These are phyloP conservation scores for Onychomys torridus DNA, from an alignment of 2,797 vertebrate species.

Conservation along the genomic window DNA sequence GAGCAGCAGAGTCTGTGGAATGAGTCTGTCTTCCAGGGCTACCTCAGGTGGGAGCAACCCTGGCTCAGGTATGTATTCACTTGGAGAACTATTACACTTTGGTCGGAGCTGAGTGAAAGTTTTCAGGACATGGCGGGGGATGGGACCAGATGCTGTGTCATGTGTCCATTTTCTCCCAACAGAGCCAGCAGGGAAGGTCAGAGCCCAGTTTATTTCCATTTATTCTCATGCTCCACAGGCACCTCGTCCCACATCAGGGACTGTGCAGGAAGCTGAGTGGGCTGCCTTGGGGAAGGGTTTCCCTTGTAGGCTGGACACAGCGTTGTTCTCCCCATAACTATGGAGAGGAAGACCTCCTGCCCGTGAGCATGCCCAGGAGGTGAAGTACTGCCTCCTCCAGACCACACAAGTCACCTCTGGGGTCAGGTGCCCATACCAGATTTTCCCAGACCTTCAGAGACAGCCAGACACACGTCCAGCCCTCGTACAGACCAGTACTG, in stretches of 20 bases:
- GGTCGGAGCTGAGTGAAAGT: accelerated
- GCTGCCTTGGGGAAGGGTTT: not conserved
- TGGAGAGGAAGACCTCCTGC: not conserved
- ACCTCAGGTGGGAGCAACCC: not conserved
- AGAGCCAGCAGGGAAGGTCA: not conserved
- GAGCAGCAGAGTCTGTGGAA: accelerated
- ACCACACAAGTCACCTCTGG: accelerated
- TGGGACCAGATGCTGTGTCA: accelerated
- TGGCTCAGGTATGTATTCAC: no score
- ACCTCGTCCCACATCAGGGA: not conserved
- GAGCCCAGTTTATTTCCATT: not conserved
- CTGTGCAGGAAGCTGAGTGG: not conserved
- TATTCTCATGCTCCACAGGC: no score
- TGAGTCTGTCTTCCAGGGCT: not conserved
- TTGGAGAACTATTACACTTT: not conserved
- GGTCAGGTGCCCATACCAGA: not conserved
- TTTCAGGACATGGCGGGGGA: not conserved
- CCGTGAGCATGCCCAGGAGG: accelerated
- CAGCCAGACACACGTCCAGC: not conserved
- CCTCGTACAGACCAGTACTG: not conserved
- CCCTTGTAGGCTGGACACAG: accelerated
- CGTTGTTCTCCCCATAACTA: not conserved
- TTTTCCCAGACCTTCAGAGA: not conserved
- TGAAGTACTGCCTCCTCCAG: accelerated
- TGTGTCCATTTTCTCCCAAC: accelerated